A percentile compares a stretch with the other conserved stretches of the same genome.
These are phyloP conservation scores for Steatocranus sp. DNA, from an alignment of 2,797 vertebrate species.

Conservation along the genomic window DNA sequence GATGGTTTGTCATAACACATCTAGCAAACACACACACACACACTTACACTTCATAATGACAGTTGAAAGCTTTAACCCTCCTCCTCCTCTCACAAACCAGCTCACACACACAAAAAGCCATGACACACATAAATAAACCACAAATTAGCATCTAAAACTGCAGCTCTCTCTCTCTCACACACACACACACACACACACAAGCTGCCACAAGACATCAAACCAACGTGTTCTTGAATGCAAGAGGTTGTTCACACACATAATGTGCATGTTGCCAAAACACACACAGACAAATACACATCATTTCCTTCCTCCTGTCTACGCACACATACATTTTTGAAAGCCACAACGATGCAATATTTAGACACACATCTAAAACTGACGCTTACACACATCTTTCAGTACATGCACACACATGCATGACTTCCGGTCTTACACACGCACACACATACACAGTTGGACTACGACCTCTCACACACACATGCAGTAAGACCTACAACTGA, in stretches of 20 bases:
- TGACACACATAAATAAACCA: neutral
- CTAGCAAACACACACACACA: neutral
- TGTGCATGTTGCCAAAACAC: neutral
- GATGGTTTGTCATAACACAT: neutral
- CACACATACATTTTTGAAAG: neutral
- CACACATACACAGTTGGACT: neutral
- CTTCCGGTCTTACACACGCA: neutral
- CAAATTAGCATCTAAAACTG: neutral
- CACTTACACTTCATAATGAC: neutral
- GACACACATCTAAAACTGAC: neutral
- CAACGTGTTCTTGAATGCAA: neutral
- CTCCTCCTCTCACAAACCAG: neutral
- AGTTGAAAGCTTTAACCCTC: neutral
- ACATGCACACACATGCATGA: neutral
- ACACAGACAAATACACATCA: neutral
- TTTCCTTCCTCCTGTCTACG: neutral
- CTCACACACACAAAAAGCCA: neutral
- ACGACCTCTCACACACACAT: neutral
- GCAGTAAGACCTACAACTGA: neutral
- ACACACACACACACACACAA: neutral
- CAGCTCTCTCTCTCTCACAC: neutral
- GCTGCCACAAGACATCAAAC: neutral
- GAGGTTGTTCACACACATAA: neutral
- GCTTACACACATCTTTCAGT: neutral
- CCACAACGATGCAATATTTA: neutral